Base-by-base conservation (phyloP, 2,797 vertebrate genomes). In the Orientallactaga sibirica region DNA sequence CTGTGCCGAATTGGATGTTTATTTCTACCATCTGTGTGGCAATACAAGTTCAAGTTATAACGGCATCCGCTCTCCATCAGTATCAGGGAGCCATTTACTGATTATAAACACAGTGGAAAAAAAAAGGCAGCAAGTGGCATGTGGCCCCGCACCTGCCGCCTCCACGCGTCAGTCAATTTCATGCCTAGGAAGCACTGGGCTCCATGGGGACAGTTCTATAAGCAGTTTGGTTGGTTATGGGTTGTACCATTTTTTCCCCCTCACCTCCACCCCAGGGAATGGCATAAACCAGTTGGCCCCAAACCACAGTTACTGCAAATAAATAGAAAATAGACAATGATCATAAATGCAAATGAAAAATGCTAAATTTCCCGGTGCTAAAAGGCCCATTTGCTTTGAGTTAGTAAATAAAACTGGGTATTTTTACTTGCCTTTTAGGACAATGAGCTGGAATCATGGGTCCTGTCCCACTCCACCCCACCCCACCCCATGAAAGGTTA, bases 11-110 rank as follows among this genome's bases (percentile, higher is more conserved):
- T 43, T 88, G 92, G 94, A 83, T 97, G 97, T 97, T 97, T 94
- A 96, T 93, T 97, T 92, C 96, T 79, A 95, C 97, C 97, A 98
- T 98, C 97, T 98, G 97, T 81, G 1, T 85, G 81, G 95, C 92
- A 86, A 96, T 80, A 84, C 0, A 11, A 96, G 94, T 92, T 93
- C 84, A 88, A 96, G 95, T 93, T 96, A 94, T 96, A 95, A 96
- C 7, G 76, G 96, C 94, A 95, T 92, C 91, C 66, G 48, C 96
- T 97, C 96, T 79, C 94, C 96, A 97, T 89, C 86, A 93, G 96
- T 96, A 97, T 97, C 96, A 5, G 55, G 93, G 91, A 96, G 94
- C 86, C 88, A 73, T 95, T 96, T 96, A 81, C 93, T 97, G 96
- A 96, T 97, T 94, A 97, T 91, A 96, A 97, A 96, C 64, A 94